Evolutionary conservation across 2,113 vertebrate species (phyloP).

Genomic region (Myotis yumanensis): DNA sequence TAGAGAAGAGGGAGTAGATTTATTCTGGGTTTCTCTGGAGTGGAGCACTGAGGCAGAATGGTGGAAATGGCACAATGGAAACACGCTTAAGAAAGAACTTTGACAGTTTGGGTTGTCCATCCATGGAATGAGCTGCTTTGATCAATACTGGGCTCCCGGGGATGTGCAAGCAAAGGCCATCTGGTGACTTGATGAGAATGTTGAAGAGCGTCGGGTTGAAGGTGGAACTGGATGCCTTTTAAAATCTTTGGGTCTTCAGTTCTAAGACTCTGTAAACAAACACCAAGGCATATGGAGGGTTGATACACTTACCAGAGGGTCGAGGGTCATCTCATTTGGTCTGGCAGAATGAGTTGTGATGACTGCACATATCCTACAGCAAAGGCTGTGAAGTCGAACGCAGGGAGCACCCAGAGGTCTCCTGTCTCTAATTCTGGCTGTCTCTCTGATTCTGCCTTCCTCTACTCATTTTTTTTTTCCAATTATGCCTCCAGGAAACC

Average conservation of each 20-base stretch:
- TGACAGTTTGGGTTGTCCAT: not conserved
- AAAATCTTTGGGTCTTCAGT: not conserved
- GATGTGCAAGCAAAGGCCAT: not conserved
- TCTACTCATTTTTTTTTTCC: not conserved
- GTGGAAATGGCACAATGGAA: not conserved
- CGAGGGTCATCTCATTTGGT: not conserved
- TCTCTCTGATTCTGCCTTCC: not conserved
- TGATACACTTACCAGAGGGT: not conserved
- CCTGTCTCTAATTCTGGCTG: not conserved
- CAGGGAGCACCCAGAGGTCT: not conserved
- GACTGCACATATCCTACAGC: not conserved
- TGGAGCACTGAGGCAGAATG: not conserved
- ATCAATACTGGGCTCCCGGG: not conserved
- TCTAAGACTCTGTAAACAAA: conserved; percentile 2
- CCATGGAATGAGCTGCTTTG: not conserved
- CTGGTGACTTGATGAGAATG: not conserved
- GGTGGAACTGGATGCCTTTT: not conserved
- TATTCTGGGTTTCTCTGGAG: not conserved
- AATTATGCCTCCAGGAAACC: not conserved
- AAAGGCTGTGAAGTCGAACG: not conserved
- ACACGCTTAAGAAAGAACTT: not conserved
- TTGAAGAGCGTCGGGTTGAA: not conserved
- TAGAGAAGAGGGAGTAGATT: not conserved
- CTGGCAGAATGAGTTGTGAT: not conserved
- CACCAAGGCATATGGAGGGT: not conserved